A percentile compares a stretch with the other conserved stretches of the same genome.
Conservation (phyloP, 2,797 vertebrate genomes). For the Fratercula arctica region DNA sequence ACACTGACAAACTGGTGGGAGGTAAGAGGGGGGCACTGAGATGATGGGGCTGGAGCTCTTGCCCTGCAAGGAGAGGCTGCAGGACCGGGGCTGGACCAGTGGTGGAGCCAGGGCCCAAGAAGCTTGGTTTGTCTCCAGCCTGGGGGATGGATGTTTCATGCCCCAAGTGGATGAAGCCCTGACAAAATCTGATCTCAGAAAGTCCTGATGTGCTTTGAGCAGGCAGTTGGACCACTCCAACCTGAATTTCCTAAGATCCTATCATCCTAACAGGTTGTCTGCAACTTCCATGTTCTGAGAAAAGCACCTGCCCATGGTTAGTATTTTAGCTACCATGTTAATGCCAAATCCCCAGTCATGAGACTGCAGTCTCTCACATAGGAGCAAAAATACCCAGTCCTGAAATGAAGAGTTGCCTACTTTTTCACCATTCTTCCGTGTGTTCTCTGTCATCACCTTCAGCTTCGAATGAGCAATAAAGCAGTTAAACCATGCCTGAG, state of each 20-base stretch:
- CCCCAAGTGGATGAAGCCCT: background rate
- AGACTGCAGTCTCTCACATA: background rate
- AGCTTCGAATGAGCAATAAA: background rate
- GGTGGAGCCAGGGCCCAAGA: background rate
- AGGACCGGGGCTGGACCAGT: background rate
- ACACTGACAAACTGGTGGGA: background rate
- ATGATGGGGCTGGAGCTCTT: background rate
- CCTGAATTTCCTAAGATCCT: background rate
- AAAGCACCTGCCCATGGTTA: background rate
- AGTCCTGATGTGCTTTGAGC: background rate
- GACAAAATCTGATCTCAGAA: background rate
- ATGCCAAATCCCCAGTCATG: background rate
- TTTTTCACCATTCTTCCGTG: background rate
- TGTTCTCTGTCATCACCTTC: background rate
- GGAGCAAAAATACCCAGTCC: background rate
- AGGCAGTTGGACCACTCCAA: background rate
- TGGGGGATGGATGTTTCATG: background rate
- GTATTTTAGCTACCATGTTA: background rate
- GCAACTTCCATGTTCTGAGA: background rate
- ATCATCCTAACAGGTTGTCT: background rate
- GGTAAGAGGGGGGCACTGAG: background rate
- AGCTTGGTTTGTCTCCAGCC: fast-evolving
- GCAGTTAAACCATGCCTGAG: background rate
- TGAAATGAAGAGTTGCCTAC: background rate
- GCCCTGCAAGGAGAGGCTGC: fast-evolving